phyloP scores from a whole-genome alignment of 2,888 invertebrate genomes.

The Auanema freiburgensis region DNA sequence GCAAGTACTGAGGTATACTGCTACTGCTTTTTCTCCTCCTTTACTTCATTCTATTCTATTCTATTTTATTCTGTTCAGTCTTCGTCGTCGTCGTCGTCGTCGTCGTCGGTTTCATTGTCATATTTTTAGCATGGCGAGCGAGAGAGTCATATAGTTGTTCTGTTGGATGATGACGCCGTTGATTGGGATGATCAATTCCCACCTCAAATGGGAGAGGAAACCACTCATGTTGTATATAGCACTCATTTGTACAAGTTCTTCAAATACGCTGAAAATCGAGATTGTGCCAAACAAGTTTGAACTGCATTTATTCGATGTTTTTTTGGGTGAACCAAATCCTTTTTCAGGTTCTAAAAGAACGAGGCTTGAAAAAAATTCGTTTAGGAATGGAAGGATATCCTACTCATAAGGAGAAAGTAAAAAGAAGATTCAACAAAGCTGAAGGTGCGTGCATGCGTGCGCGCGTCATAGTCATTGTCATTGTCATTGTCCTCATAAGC shows the following conservation, averaged over 20 bases:
- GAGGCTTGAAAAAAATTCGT: constrained; percentile 96
- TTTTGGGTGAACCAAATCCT: constrained; percentile 20
- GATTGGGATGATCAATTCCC: constrained; percentile 99
- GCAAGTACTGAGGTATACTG: constrained; percentile 70
- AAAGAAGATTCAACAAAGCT: constrained; percentile 87
- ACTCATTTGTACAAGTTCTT: constrained; percentile 69
- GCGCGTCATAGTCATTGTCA: neutral
- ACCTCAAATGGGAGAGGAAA: constrained; percentile 97
- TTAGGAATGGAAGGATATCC: constrained; percentile 97
- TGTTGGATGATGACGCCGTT: constrained; percentile 89
- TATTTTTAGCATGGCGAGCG: constrained; percentile 81
- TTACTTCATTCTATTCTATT: neutral
- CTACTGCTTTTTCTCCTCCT: too few species aligned
- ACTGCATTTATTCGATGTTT: neutral
- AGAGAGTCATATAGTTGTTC: constrained; percentile 93
- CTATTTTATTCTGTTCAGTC: neutral
- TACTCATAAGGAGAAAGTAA: constrained; percentile 97
- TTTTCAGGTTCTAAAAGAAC: constrained; percentile 83
- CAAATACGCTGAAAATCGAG: constrained; percentile 98
- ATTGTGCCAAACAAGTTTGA: constrained; percentile 85
- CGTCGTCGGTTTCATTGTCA: neutral
- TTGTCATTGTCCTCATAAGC: neutral
- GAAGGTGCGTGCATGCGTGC: too few species aligned
- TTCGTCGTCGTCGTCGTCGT: neutral
- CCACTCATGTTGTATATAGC: constrained; percentile 78